These are phyloP conservation scores for Calonectris borealis DNA, from an alignment of 2,113 vertebrate genomes.

Conservation along the genomic window DNA sequence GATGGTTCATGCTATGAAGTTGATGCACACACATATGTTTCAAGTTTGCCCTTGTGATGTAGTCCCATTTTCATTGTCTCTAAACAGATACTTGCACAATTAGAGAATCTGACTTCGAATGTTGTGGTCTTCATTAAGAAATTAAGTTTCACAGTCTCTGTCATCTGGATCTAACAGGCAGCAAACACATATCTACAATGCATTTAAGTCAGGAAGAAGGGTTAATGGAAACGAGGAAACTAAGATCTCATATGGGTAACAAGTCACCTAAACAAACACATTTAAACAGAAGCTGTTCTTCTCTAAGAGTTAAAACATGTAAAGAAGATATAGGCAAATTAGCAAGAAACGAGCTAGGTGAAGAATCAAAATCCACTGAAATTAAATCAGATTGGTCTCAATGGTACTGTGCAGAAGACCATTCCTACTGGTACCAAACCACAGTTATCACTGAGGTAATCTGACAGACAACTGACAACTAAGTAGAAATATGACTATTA, in stretches of 20 bases:
- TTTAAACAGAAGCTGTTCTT: not conserved
- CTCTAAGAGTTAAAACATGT: not conserved
- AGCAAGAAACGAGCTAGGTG: not conserved
- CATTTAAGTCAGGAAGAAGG: not conserved
- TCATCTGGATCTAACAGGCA: not conserved
- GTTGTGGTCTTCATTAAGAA: not conserved
- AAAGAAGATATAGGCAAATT: not conserved
- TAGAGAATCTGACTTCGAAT: not conserved
- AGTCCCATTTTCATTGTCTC: not conserved
- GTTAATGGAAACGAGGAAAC: not conserved
- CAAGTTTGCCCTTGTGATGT: not conserved
- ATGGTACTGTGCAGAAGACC: not conserved
- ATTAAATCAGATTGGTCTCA: not conserved
- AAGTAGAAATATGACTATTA: not conserved
- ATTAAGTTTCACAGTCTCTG: not conserved
- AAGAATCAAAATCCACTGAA: not conserved
- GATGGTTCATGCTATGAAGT: not conserved
- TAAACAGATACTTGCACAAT: not conserved
- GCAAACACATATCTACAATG: not conserved
- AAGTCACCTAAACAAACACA: not conserved
- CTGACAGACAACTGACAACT: not conserved
- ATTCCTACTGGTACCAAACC: not conserved
- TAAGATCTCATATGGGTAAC: not conserved
- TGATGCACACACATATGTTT: not conserved
- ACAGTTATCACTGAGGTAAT: not conserved